Evolutionary conservation across 2,113 vertebrate genomes (phyloP), one percentile per base, ranked within the genome.

Genomic region (Dendrocopos noguchii): DNA sequence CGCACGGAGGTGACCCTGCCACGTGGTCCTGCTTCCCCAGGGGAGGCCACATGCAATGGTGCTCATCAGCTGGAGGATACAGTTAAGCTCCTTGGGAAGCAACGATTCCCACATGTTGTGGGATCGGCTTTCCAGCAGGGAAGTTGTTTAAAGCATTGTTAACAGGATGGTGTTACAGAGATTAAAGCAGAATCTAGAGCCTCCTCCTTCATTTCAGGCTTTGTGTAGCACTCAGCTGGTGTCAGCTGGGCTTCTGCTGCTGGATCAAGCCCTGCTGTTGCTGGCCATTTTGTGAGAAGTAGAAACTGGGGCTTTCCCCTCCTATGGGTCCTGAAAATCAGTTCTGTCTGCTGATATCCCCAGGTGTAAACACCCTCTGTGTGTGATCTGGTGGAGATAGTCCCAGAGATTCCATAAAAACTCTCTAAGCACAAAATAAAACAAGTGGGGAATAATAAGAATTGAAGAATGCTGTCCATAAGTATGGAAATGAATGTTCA

Each of bases 11-110:
- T 11, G 65, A 21, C 36, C 29, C 47, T 4, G 4, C 63, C 12
- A 27, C 24, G 2, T 2, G 3, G 71, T 56, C 33, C 59, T 4
- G 4, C 25, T 31, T 63, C 68, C 76, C 65, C 10, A 2, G 76
- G 68, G 55, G 15, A 2, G 2, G 28, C 70, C 60, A 2, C 2
- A 1, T 10, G 4, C 1, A 6, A 3, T 31, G 84, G 78, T 13
- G 53, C 81, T 81, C 57, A 65, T 67, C 60, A 7, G 42, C 57
- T 44, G 71, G n/a, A 84, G 70, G 28, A 47, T 24, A 4, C 47
- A 50, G 46, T 18, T 20, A 4, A 74, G 31, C 31, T 29, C 27
- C 61, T 47, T 13, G 0, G 13, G 24, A 47, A 80, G 66, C 31
- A 47, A 0, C 63, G 5, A 42, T 65, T 75, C 66, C 67, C 39